These are phyloP conservation scores for Lithobius niger DNA, from an alignment of 1,140 invertebrate species.

Conservation along the genomic window DNA sequence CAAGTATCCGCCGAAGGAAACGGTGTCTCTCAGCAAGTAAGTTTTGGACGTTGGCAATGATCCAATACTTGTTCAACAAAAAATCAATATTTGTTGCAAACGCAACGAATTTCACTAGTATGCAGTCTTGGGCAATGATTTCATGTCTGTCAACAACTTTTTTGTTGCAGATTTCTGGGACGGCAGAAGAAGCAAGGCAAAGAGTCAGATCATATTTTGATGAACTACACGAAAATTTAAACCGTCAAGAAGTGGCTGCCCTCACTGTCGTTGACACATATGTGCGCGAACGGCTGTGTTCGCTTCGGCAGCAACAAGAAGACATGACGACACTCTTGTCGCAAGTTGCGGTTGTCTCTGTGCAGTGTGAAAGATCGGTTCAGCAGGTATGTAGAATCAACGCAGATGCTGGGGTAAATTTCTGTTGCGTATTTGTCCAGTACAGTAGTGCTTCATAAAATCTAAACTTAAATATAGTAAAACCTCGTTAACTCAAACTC, in stretches of 20 bases:
- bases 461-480: too few species aligned
- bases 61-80: conserved; percentile 19
- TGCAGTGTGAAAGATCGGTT: conserved; percentile 42
- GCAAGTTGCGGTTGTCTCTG: conserved; percentile 42
- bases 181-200: conserved; percentile 34
- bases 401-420: too few species aligned
- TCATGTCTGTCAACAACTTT: too few species aligned
- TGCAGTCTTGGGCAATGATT: too few species aligned
- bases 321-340: conserved; percentile 41
- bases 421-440: too few species aligned
- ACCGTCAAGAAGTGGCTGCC: conserved; percentile 42
- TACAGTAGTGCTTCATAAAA: too few species aligned
- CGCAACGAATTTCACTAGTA: too few species aligned
- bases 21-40: conserved; percentile 2
- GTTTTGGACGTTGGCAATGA: conserved; percentile 12
- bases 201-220: conserved; percentile 42
- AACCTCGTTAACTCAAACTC: too few species aligned
- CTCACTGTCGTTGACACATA: conserved; percentile 43
- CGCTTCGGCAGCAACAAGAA: conserved; percentile 43
- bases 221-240: conserved; percentile 38
- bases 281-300: conserved; percentile 40
- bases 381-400: conserved; percentile 28
- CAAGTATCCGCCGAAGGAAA: conserved; percentile 21
- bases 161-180: conserved; percentile 27
- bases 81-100: too few species aligned